A percentile compares a stretch with the other conserved stretches of the same genome.
phyloP scores from a whole-genome alignment of 2,113 vertebrate genomes.

The Ctenomys sociabilis region DNA sequence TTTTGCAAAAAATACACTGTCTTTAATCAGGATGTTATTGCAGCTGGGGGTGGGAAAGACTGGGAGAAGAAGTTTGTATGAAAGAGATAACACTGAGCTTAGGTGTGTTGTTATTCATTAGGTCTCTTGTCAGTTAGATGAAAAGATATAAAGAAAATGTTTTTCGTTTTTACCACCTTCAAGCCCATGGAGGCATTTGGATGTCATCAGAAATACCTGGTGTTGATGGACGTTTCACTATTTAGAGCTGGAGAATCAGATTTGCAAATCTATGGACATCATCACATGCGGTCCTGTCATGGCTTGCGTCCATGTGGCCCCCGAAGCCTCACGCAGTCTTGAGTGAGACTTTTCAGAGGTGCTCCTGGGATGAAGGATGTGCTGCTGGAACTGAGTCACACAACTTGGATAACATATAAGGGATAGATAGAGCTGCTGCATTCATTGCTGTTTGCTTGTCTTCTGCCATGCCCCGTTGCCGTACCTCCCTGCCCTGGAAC shows the following conservation, averaged over 20 bases:
- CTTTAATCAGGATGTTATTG: not conserved
- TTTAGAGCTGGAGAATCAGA: not conserved
- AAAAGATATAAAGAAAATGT: not conserved
- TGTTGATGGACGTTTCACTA: not conserved
- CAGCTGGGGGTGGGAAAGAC: not conserved
- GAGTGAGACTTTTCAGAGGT: not conserved
- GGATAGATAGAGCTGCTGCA: not conserved
- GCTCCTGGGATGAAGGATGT: not conserved
- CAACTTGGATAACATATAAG: not conserved
- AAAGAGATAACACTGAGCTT: not conserved
- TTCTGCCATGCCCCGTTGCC: not conserved
- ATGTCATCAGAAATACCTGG: not conserved
- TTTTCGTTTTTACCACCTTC: not conserved
- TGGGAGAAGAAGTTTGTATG: not conserved
- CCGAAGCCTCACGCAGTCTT: not conserved
- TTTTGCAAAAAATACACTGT: slow-evolving; percentile 34
- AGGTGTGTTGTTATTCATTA: not conserved
- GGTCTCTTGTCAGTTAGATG: not conserved
- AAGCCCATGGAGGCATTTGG: not conserved
- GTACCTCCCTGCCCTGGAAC: not conserved
- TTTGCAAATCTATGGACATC: slow-evolving; percentile 27
- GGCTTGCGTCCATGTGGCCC: not conserved
- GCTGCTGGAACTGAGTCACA: not conserved
- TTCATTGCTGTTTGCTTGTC: not conserved
- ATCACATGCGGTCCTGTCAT: not conserved